phyloP scores from a whole-genome alignment of 2,797 vertebrate genomes.

The Periparus ater region DNA sequence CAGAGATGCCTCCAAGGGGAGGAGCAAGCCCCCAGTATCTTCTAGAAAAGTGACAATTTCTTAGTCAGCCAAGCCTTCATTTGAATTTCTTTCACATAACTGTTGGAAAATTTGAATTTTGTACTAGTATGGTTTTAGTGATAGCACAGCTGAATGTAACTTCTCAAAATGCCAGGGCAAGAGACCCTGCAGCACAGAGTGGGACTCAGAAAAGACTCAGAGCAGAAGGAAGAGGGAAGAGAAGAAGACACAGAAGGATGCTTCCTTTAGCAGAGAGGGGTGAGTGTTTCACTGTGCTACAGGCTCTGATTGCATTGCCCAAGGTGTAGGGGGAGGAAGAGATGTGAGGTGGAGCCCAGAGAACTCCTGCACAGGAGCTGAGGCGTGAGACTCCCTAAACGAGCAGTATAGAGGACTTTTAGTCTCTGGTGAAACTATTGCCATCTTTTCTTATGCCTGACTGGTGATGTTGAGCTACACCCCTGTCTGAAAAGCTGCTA shows the following conservation, averaged over 20 bases:
- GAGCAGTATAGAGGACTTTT: not conserved
- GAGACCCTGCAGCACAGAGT: not conserved
- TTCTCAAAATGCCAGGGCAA: not conserved
- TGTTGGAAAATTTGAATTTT: not conserved
- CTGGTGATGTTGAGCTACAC: not conserved
- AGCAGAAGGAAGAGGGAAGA: not conserved
- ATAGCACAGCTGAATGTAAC: not conserved
- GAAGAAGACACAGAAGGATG: not conserved
- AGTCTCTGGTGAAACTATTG: not conserved
- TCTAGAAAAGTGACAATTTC: not conserved
- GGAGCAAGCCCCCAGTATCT: not conserved
- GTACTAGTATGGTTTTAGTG: not conserved
- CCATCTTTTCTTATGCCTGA: not conserved
- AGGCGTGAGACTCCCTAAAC: not conserved
- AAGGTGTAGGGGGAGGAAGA: not conserved
- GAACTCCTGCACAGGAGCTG: not conserved
- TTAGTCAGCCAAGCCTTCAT: not conserved
- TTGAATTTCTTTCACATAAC: not conserved
- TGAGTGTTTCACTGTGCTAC: not conserved
- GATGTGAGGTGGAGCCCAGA: not conserved
- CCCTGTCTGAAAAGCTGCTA: conserved; percentile 6
- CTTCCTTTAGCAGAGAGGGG: not conserved
- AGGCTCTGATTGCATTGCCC: not conserved
- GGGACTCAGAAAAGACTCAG: not conserved
- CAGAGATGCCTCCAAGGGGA: not conserved